These are phyloP conservation scores for Thereva nobilitata DNA, from an alignment of 2,888 invertebrate genomes.

Conservation along the genomic window DNA sequence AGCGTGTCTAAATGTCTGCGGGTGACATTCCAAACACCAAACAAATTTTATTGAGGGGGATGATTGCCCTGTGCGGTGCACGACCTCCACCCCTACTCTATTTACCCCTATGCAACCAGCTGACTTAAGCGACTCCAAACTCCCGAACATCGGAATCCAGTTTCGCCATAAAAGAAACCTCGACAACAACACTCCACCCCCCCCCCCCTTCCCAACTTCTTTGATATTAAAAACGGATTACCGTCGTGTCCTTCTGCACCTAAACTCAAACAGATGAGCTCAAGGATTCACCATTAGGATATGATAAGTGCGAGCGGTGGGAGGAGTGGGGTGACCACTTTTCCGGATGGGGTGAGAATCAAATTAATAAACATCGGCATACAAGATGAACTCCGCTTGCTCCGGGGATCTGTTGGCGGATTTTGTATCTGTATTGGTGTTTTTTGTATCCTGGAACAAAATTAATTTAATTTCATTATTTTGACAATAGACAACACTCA, in stretches of 20 bases:
- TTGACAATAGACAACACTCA: conserved; percentile 44
- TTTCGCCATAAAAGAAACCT: conserved; percentile 17
- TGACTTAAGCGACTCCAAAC: conserved; percentile 18
- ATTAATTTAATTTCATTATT: conserved; percentile 48
- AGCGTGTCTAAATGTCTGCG: conserved; percentile 52
- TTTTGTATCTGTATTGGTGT: conserved; percentile 10
- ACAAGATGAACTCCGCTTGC: conserved; percentile 11
- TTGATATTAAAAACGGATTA: conserved; percentile 47
- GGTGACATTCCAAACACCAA: conserved; percentile 58
- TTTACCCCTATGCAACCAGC: conserved; percentile 27
- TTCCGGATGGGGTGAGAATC: conserved; percentile 34
- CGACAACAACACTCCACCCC: conserved; percentile 9
- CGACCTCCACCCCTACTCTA: conserved; percentile 21
- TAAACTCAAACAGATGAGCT: conserved; percentile 36
- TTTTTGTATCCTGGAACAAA: conserved; percentile 32
- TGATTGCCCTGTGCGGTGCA: conserved; percentile 4
- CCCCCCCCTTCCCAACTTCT: no score
- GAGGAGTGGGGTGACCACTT: conserved; percentile 11
- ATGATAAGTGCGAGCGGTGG: conserved; percentile 16
- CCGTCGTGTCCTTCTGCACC: conserved; percentile 44
- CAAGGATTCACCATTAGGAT: conserved; percentile 6
- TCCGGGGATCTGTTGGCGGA: not conserved
- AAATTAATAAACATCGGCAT: conserved; percentile 41
- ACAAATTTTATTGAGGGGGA: conserved; percentile 54
- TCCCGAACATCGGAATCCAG: conserved; percentile 20